A percentile compares a stretch with the other conserved stretches of the same genome.
phyloP scores from a whole-genome alignment of 2,113 vertebrate species.

The Protobothrops mucrosquamatus region DNA sequence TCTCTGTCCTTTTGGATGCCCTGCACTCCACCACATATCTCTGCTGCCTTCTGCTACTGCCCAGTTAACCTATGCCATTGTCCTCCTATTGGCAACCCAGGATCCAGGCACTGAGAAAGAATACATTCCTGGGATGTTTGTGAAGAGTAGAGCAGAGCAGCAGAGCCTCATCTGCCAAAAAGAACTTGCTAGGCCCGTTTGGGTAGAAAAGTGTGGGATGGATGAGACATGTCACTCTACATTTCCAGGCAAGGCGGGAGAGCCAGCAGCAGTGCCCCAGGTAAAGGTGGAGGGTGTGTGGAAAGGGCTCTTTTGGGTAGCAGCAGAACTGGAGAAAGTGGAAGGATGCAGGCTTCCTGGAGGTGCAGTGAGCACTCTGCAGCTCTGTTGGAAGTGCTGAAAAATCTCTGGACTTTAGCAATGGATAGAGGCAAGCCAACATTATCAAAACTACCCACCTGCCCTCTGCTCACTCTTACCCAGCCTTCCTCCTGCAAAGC shows the following conservation, averaged over 20 bases:
- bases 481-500: neutral
- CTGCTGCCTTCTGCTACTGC: neutral
- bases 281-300: neutral
- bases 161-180: neutral
- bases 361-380: neutral
- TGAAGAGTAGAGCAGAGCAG: neutral
- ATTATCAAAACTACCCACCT: neutral
- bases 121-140: neutral
- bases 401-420: neutral
- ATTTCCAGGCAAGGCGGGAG: neutral
- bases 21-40: neutral
- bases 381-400: neutral
- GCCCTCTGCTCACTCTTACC: neutral
- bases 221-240: neutral
- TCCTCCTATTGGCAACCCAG: neutral
- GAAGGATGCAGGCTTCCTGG: neutral
- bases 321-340: neutral
- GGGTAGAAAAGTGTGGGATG: neutral
- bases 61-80: neutral
- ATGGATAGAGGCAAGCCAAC: neutral
- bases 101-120: neutral
- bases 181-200: neutral
- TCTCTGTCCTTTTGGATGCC: neutral
- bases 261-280: neutral
- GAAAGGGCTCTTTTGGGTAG: neutral